Base-by-base conservation (phyloP, 2,797 vertebrate genomes). In the Etheostoma perlongum region DNA sequence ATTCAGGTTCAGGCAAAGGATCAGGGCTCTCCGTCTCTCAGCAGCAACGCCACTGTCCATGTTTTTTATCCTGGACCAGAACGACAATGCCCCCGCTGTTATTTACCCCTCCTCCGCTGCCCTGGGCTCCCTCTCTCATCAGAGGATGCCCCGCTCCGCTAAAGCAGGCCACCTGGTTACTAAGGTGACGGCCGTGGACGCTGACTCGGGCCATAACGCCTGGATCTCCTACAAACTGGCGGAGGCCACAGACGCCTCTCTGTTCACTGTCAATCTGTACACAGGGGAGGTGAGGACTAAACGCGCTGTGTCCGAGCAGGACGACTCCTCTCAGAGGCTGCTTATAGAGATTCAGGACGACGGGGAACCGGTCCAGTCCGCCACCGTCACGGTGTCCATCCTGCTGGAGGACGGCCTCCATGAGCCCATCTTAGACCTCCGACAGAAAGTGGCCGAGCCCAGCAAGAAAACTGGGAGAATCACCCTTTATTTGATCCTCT, bases 141-240 rank as follows among this genome's bases (percentile, higher is more conserved):
- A 42, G 40, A 42, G 40, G 40, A 42, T 42, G 40, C 40, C 40
- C 12, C 40, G 40, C 12, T 42, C 42, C 42, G 42, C 42, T 42
- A 42, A 42, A 42, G 42, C 12, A 42, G 42, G 42, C 13, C 42
- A 42, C 42, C 42, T 42, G 42, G 42, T 42, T 42, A 95, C 89
- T 16, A 95, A 95, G 69, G 90, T 94, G 59, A 90, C 94, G 69
- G 92, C 89, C 5, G 94, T 96, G 84, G 95, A 96, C 85, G 93
- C 95, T 4, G 95, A 96, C 79, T 95, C 95, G 68, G 95, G 95
- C 68, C 95, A 95, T 67, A 95, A 95, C 40, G 95, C 95, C 40
- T 95, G 94, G 94, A 86, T 95, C 74, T 93, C 93, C 4, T 95
- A 95, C 84, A 90, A 91, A 55, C 76, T 95, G 70, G 84, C 91